These are phyloP conservation scores for Pycnomerus fuliginosus DNA, from an alignment of 2,888 invertebrate genomes.

Conservation along the genomic window DNA sequence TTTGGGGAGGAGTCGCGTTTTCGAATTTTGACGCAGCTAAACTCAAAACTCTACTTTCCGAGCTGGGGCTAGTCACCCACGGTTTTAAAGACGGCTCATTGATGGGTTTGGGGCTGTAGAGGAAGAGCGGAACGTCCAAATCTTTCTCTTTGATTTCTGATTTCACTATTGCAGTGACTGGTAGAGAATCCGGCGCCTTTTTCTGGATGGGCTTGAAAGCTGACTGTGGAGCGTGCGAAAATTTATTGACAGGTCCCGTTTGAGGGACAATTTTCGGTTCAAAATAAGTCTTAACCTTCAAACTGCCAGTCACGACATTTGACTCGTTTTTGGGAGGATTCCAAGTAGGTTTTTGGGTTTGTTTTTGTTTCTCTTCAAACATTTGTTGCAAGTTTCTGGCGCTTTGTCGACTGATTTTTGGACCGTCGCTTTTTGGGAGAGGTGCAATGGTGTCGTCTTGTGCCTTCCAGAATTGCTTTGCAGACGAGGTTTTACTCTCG, in stretches of 20 bases:
- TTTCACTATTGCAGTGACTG: slow-evolving; percentile 19
- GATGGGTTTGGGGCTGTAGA: slow-evolving; percentile 50
- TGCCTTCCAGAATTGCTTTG: slow-evolving; percentile 63
- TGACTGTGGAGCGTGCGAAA: slow-evolving; percentile 75
- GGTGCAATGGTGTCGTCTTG: slow-evolving; percentile 56
- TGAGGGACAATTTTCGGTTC: slow-evolving; percentile 55
- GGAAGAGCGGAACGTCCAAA: slow-evolving; percentile 38
- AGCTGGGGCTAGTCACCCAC: slow-evolving; percentile 53
- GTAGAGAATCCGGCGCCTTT: slow-evolving; percentile 32
- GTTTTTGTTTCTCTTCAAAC: slow-evolving; percentile 51
- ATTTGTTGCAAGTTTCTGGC: slow-evolving; percentile 48
- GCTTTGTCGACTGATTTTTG: slow-evolving; percentile 48
- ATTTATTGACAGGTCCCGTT: slow-evolving; percentile 67
- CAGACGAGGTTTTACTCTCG: slow-evolving; percentile 65
- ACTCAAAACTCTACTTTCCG: slow-evolving; percentile 55
- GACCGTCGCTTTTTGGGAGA: slow-evolving; percentile 43
- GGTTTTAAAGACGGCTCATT: slow-evolving; percentile 43
- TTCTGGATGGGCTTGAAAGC: slow-evolving; percentile 66
- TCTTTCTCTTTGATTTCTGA: slow-evolving; percentile 32
- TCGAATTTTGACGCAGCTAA: slow-evolving; percentile 61
- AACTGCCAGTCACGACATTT: slow-evolving; percentile 51
- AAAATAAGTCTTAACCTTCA: slow-evolving; percentile 48
- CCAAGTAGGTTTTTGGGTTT: slow-evolving; percentile 51
- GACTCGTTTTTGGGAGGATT: slow-evolving; percentile 49
- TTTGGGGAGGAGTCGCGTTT: slow-evolving; percentile 31